A percentile compares a stretch with the other conserved stretches of the same genome.
Conservation (phyloP, 2,888 invertebrate genomes). For the Matsumyia berberina region DNA sequence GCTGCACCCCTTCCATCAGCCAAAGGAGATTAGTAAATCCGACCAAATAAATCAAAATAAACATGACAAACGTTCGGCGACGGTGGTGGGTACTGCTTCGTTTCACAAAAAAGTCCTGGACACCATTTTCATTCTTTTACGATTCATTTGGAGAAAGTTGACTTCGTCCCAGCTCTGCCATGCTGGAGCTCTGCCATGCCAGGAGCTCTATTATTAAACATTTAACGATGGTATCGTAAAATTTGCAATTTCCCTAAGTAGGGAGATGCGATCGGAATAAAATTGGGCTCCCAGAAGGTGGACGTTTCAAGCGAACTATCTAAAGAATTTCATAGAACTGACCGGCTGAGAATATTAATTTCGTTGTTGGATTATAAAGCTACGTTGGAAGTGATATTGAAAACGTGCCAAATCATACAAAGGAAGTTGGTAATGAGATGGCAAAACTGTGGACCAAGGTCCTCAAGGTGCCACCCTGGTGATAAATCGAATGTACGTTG, state of each 20-base stretch:
- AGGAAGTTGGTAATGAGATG: too few species aligned
- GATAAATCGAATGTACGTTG: too few species aligned
- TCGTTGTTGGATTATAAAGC: not conserved
- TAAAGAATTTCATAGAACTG: not conserved
- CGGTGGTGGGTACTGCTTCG: not conserved
- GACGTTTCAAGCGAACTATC: not conserved
- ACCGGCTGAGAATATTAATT: not conserved
- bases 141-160: conserved; percentile 37
- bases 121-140: conserved; percentile 41
- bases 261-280: conserved; percentile 53
- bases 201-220: conserved; percentile 41
- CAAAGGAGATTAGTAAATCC: conserved; percentile 26
- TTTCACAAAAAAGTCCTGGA: not conserved
- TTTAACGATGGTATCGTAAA: conserved; percentile 62
- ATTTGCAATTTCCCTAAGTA: conserved; percentile 51
- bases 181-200: too few species aligned
- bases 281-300: not conserved
- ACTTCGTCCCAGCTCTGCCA: conserved; percentile 29
- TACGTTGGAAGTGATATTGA: not conserved
- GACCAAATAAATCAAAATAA: conserved; percentile 37
- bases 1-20: not conserved
- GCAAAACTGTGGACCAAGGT: too few species aligned
- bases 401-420: not conserved
- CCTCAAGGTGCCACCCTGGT: too few species aligned
- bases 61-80: conserved; percentile 10